phyloP scores from a whole-genome alignment of 2,888 invertebrate genomes.

The Metopia argyrocephala region DNA sequence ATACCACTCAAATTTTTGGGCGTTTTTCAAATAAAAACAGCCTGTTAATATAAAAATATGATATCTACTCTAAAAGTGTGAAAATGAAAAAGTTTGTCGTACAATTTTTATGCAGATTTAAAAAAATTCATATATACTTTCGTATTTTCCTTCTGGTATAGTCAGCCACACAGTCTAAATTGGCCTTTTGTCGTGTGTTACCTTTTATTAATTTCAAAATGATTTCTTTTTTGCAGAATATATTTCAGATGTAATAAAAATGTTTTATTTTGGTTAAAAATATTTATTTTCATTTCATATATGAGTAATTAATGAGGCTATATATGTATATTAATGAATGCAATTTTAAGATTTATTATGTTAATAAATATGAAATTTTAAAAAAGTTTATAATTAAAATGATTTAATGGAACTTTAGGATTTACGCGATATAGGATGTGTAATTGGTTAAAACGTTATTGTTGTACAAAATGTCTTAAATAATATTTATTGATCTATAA shows the following conservation, averaged over 20 bases:
- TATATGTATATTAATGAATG: conserved; percentile 8
- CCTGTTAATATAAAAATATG: too few relatives aligned
- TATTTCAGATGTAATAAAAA: conserved; percentile 9
- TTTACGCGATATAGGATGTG: conserved; percentile 62
- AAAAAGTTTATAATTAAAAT: conserved; percentile 49
- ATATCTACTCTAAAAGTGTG: too few relatives aligned
- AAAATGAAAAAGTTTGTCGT: too few relatives aligned
- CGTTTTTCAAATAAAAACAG: too few relatives aligned
- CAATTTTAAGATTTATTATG: conserved; percentile 49
- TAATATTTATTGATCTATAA: conserved; percentile 45
- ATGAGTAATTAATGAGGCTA: conserved; percentile 49
- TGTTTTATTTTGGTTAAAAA: conserved; percentile 40
- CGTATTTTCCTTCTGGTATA: too few relatives aligned
- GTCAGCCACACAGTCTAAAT: too few relatives aligned
- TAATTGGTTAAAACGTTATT: conserved; percentile 45
- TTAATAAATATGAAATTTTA: conserved; percentile 50
- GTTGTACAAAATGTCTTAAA: conserved; percentile 40
- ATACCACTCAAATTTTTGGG: too few relatives aligned
- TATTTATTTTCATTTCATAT: conserved; percentile 46
- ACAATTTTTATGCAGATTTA: too few relatives aligned
- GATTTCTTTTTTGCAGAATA: neutral
- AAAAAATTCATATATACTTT: too few relatives aligned
- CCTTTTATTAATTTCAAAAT: too few relatives aligned
- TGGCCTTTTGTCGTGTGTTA: too few relatives aligned
- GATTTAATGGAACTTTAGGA: conserved; percentile 62